Evolutionary conservation across 2,888 invertebrate genomes (phyloP).

Genomic region (Acrobasis suavella): DNA sequence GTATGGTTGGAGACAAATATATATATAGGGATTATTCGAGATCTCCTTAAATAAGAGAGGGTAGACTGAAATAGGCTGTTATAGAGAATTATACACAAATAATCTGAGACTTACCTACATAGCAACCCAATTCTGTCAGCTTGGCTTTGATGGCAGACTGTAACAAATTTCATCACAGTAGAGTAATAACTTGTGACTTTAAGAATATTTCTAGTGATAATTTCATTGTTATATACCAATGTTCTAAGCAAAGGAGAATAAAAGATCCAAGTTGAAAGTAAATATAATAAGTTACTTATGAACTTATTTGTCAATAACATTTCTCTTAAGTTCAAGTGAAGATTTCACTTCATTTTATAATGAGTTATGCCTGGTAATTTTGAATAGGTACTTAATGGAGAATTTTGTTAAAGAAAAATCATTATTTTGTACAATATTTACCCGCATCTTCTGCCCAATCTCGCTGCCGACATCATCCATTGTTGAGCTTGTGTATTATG

Average conservation of each 20-base stretch:
- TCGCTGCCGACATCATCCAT: constrained; percentile 93
- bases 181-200: constrained; percentile 24
- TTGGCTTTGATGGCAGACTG: constrained; percentile 98
- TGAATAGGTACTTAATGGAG: neutral
- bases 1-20: no score
- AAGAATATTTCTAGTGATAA: no score
- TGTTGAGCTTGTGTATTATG: constrained; percentile 31
- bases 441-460: constrained; percentile 94
- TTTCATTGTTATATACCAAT: no score
- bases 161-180: constrained; percentile 42
- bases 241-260: no score
- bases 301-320: neutral
- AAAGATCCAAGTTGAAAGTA: no score
- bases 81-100: neutral
- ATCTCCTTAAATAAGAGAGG: no score
- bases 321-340: neutral
- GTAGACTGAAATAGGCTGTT: no score
- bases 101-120: constrained; percentile 87
- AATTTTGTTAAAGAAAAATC: constrained; percentile 11
- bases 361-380: neutral
- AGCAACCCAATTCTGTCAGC: constrained; percentile 95
- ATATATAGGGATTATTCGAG: no score
- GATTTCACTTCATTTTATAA: neutral
- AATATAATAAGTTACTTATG: neutral
- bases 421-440: constrained; percentile 63